A percentile compares a stretch with the other conserved stretches of the same genome.
Conservation (phyloP, 2,113 vertebrate genomes). For the Salvelinus fontinalis region DNA sequence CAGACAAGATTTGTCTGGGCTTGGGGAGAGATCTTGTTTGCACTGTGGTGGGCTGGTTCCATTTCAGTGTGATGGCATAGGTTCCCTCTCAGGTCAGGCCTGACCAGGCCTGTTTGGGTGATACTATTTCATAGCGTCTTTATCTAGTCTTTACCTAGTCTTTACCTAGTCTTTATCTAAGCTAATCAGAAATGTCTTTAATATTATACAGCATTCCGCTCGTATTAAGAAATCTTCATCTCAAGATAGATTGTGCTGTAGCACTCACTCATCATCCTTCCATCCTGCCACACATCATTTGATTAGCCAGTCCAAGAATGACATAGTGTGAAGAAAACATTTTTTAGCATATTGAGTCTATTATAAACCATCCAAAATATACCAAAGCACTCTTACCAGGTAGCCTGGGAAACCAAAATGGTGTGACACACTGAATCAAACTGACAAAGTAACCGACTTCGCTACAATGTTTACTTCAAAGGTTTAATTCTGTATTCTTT, state of each 20-base stretch:
- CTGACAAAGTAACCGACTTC: too few species aligned
- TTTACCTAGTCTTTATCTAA: conserved; percentile 44
- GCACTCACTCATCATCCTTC: not conserved
- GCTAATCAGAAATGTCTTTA: not conserved
- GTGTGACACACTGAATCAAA: too few species aligned
- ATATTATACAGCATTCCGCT: too few species aligned
- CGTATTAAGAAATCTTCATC: too few species aligned
- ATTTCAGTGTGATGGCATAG: conserved; percentile 68
- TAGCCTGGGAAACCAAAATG: too few species aligned
- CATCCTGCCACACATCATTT: too few species aligned
- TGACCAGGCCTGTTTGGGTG: conserved; percentile 34
- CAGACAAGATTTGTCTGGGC: conserved; percentile 63
- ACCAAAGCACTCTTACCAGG: too few species aligned
- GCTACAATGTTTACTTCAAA: not conserved
- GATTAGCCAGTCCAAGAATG: too few species aligned
- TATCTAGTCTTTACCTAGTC: conserved; percentile 35
- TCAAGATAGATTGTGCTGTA: not conserved
- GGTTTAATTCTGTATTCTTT: not conserved
- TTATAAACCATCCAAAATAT: too few species aligned
- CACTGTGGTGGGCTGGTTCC: conserved; percentile 58
- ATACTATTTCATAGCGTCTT: conserved; percentile 42
- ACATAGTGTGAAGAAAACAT: too few species aligned
- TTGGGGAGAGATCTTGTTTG: conserved; percentile 68
- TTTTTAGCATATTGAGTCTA: too few species aligned
- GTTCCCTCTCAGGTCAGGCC: conserved; percentile 62